Conservation (phyloP, 2,888 invertebrate species). For the Aplocera efformata region DNA sequence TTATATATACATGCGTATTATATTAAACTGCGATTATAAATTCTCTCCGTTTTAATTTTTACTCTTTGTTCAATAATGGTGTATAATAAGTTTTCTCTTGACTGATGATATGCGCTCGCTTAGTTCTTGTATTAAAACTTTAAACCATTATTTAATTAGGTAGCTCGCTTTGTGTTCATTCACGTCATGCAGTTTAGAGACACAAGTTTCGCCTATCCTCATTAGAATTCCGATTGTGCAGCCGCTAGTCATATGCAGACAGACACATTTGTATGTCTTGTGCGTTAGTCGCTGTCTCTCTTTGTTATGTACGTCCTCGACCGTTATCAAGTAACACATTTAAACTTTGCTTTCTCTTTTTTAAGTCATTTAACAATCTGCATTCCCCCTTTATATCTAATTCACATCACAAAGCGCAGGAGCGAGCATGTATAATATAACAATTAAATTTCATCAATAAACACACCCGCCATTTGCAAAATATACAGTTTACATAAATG, state of each 20-base stretch:
- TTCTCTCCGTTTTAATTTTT: too few relatives aligned
- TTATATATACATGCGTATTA: too few relatives aligned
- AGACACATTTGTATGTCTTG: conserved; percentile 58
- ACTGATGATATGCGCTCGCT: background rate
- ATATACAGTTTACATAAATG: conserved; percentile 50
- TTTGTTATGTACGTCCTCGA: conserved; percentile 55
- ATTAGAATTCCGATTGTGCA: conserved; percentile 59
- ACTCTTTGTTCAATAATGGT: too few relatives aligned
- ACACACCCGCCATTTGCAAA: conserved; percentile 13
- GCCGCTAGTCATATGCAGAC: conserved; percentile 40
- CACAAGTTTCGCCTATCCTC: conserved; percentile 37
- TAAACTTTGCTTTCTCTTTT: conserved; percentile 57
- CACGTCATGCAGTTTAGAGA: conserved; percentile 19
- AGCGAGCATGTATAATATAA: conserved; percentile 1
- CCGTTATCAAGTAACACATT: conserved; percentile 55
- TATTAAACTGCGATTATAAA: too few relatives aligned
- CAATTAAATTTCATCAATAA: conserved; percentile 12
- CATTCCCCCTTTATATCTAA: background rate
- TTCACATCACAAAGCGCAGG: background rate
- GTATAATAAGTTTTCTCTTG: too few relatives aligned
- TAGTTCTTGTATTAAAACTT: background rate
- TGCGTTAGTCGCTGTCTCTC: conserved; percentile 48
- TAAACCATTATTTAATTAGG: conserved; percentile 8
- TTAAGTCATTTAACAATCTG: conserved; percentile 29
- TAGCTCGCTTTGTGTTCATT: conserved; percentile 5